Evolutionary conservation across 2,113 vertebrate species (phyloP), one percentile per base, ranked within the genome.

Genomic region (Pterocles orientalis): DNA sequence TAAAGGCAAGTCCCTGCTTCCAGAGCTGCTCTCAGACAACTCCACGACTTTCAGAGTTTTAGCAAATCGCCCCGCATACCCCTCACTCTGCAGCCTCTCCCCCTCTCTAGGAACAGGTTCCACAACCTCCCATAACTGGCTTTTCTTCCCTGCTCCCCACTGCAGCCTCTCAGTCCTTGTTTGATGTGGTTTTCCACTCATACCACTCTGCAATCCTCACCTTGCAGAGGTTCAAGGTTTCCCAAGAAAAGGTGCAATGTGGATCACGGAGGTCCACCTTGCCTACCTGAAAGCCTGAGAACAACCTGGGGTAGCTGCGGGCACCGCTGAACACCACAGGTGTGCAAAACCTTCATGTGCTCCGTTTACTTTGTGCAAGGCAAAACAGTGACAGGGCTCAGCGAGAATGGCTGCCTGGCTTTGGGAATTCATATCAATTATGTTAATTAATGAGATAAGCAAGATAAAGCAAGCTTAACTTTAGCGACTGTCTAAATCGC

Each of bases 321-420:
- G 13, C 23, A 48, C 19, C 1, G 1, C 1, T 71, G 69, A 66
- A 77, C n/a, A 61, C 28, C 39, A 34, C 11, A 39, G 34, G 18
- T 14, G 18, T n/a, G 28, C 24, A 85, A 89, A 87, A n/a, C 8
- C 5, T 79, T 75, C 14, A 36, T 3, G 5, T 0, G 0, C 23
- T 66, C 36, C 53, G 25, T 47, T 82, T 65, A 10, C 6, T 47
- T 79, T 65, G 43, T 33, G 7, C 16, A 77, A 80, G n/a, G 4
- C 20, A 48, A 72, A 92, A 72, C 36, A 34, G 12, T 57, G 31
- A 71, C 15, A 9, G 34, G 60, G 19, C 16, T 65, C 48, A 64
- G 26, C 33, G 39, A 80, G 11, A 76, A 39, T 10, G 15, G 39
- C 47, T 76, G 8, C 24, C 43, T 87, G 41, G 16, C 25, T 65